phyloP scores from a whole-genome alignment of 2,113 vertebrate genomes.

The Osmerus mordax region DNA sequence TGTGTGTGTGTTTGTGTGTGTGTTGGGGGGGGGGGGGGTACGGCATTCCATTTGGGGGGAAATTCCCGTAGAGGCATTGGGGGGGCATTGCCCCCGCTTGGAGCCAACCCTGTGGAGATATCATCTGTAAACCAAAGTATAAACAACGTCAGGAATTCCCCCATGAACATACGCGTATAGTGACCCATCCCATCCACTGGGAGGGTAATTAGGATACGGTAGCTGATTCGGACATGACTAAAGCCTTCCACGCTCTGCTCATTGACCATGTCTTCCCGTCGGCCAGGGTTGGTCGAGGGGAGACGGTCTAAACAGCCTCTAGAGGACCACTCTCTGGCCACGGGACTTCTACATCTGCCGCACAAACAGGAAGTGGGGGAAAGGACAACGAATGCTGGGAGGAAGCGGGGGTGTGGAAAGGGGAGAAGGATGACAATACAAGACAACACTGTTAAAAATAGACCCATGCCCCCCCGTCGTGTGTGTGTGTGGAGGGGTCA shows the following conservation, averaged over 20 bases:
- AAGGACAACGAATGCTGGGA: constrained; percentile 66
- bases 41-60: too few relatives aligned
- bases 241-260: constrained; percentile 3
- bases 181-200: neutral
- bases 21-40: too few relatives aligned
- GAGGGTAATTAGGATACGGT: neutral
- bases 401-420: constrained; percentile 63
- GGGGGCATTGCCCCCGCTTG: too few relatives aligned
- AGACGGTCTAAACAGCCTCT: constrained; percentile 42
- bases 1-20: too few relatives aligned
- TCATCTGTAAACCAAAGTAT: too few relatives aligned
- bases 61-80: too few relatives aligned
- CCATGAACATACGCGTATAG: neutral
- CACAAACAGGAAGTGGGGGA: constrained; percentile 78
- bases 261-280: constrained; percentile 18
- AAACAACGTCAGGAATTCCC: neutral
- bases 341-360: neutral
- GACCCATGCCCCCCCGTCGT: constrained; percentile 52
- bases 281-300: constrained; percentile 36
- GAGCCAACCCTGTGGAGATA: too few relatives aligned
- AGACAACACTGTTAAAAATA: constrained; percentile 72
- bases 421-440: constrained; percentile 66
- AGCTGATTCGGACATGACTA: constrained; percentile 37
- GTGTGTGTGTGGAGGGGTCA: constrained; percentile 55
- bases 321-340: constrained; percentile 44